Evolutionary conservation across 1,140 invertebrate genomes (phyloP).

Genomic region (Nebria ingens): DNA sequence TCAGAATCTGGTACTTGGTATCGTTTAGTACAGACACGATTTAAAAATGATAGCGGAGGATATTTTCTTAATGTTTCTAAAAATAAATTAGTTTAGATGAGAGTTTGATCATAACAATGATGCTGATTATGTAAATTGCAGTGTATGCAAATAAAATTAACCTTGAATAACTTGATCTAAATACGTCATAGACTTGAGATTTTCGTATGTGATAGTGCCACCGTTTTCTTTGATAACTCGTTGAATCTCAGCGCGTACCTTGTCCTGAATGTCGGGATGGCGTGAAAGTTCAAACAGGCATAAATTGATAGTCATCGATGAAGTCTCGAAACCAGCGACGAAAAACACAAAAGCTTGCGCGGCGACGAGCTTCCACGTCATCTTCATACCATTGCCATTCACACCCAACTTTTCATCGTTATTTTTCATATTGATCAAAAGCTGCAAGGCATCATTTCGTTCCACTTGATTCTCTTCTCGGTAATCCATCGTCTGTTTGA

Average conservation of each 20-base stretch:
- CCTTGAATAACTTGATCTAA: constrained; percentile 32
- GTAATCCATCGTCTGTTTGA: constrained; percentile 33
- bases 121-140: constrained; percentile 21
- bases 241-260: constrained; percentile 40
- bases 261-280: constrained; percentile 42
- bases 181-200: constrained; percentile 29
- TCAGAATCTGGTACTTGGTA: constrained; percentile 38
- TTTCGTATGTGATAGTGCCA: constrained; percentile 22
- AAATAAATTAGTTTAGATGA: neutral
- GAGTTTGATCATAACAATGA: constrained; percentile 5
- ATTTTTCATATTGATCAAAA: constrained; percentile 40
- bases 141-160: constrained; percentile 26
- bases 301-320: constrained; percentile 42
- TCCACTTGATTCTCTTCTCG: constrained; percentile 34
- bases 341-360: constrained; percentile 43
- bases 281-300: constrained; percentile 41
- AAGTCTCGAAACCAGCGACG: constrained; percentile 49
- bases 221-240: constrained; percentile 20
- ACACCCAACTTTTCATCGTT: constrained; percentile 28
- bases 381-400: constrained; percentile 17
- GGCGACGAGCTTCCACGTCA: constrained; percentile 18
- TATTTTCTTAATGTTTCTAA: constrained; percentile 37
- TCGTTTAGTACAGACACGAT: constrained; percentile 33
- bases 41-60: constrained; percentile 32
- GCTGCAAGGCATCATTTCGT: constrained; percentile 41